Base-by-base conservation (phyloP, 1,140 invertebrate species). In the Gryon sp. region DNA sequence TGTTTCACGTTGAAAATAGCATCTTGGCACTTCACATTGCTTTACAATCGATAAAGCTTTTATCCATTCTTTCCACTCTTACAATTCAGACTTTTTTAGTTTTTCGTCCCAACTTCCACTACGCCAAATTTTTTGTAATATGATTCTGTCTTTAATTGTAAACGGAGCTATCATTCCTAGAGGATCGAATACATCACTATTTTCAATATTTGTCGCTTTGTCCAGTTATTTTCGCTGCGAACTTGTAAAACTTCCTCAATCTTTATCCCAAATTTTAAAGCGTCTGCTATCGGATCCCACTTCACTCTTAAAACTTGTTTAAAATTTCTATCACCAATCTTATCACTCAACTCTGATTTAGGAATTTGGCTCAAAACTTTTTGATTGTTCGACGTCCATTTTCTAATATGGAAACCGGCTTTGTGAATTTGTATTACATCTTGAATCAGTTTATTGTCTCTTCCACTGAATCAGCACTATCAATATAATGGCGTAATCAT, bases 111-210 rank as follows among this genome's bases (percentile, higher is more conserved):
- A 75, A 1, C 5, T 32, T 16, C 24, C 30, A 16, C 52, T 65
- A 1, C 7, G 9, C 82, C 85, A 86, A 12, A 85, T 70, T 5
- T 83, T 60, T 79, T 89, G 87, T 0, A 89, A 38, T 6, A 88
- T 34, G 4, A 87, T 85, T 78, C 84, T 87, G n/a, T 63, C 22
- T 40, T 75, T 79, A 24, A 88, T 82, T 8, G 60, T 78, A 18
- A 86, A 80, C 6, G 86, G 84, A 4, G 82, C 52, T 5, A 88
- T 18, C 22, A 85, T 82, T 14, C 86, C 87, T 16, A 85, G 66
- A 7, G 84, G 82, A 59, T 89, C 86, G 70, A 82, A 89, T 19
- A 59, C 75, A 83, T 76, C 1, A 83, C 70, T 0, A 80, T 50
- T 4, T 65, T 57, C 6, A 86, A 57, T 14, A 84, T 52, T 16